Evolutionary conservation across 2,888 invertebrate genomes (phyloP), one percentile per base, ranked within the genome.

Genomic region (Tanytarsus gracilentus): DNA sequence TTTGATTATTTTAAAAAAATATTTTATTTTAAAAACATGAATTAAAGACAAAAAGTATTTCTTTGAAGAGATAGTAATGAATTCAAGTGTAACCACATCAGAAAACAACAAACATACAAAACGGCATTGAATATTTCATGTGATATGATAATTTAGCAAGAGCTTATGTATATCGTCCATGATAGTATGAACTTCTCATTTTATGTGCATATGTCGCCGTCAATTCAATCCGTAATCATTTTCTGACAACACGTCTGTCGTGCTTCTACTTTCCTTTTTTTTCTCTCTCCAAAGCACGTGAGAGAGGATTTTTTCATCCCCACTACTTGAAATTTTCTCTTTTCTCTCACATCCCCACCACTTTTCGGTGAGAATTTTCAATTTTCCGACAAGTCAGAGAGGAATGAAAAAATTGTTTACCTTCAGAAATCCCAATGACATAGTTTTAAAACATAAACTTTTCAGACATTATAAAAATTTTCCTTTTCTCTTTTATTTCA

Each of bases 281-380:
- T 50, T 25, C 27, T 25, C 21, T 8, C 50, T 50, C 16, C 27
- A 8, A 11, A 25, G 21, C 14, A 18, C 11, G 14, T 51, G 4
- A 2, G n/a, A n/a, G 8, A 18, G 40, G 33, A 5, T 26, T 39
- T 26, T 36, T 39, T 55, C 27, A 33, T 21, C 33, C 52, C 50
- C 50, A 44, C 44, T 9, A 5, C 16, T 44, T 44, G 4, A 5
- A 4, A 8, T 16, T 44, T 26, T 27, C 55, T 16, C 33, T 4
- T 40, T 14, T 25, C 39, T 23, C 52, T 36, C 33, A 25, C 25
- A 55, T 55, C 55, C 55, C 55, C 40, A 21, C 55, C n/a, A 55
- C 40, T 11, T 7, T 26, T 27, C 4, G 2, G 11, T 33, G 18
- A n/a, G 27, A 14, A 50, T 26, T 52, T 6, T 23, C 16, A 29